phyloP scores from a whole-genome alignment of 2,888 invertebrate species.

The Eupeodes luniger region DNA sequence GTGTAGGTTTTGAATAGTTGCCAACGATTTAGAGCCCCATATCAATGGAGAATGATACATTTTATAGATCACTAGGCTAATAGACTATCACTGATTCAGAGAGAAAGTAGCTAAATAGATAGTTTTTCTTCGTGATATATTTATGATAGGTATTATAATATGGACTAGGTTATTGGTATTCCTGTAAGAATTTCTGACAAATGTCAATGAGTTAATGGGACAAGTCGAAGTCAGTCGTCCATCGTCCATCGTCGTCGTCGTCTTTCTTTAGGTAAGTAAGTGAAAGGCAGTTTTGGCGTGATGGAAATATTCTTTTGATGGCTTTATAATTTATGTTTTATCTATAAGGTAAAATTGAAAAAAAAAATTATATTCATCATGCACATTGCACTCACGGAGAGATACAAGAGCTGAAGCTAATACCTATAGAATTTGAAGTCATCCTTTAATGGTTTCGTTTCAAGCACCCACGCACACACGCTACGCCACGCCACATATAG shows the following conservation, averaged over 20 bases:
- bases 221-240: background rate
- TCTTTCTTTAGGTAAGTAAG: background rate
- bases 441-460: conserved; percentile 33
- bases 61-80: conserved; percentile 26
- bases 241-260: too few species aligned
- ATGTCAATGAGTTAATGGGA: conserved; percentile 65
- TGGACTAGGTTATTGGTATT: conserved; percentile 58
- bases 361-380: background rate
- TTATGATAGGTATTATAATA: conserved; percentile 30
- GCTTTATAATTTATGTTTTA: conserved; percentile 46
- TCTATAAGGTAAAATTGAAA: background rate
- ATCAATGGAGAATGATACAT: conserved; percentile 15
- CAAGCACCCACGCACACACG: background rate
- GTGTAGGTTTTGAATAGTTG: conserved; percentile 56
- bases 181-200: conserved; percentile 60
- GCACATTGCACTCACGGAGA: too few species aligned
- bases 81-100: background rate
- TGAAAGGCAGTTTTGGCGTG: background rate
- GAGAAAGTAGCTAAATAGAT: background rate
- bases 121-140: conserved; percentile 1
- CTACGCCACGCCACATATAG: background rate
- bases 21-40: background rate
- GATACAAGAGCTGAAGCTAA: too few species aligned
- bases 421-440: background rate
- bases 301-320: conserved; percentile 44